Evolutionary conservation across 1,140 invertebrate genomes (phyloP).

Genomic region (Samia ricini): DNA sequence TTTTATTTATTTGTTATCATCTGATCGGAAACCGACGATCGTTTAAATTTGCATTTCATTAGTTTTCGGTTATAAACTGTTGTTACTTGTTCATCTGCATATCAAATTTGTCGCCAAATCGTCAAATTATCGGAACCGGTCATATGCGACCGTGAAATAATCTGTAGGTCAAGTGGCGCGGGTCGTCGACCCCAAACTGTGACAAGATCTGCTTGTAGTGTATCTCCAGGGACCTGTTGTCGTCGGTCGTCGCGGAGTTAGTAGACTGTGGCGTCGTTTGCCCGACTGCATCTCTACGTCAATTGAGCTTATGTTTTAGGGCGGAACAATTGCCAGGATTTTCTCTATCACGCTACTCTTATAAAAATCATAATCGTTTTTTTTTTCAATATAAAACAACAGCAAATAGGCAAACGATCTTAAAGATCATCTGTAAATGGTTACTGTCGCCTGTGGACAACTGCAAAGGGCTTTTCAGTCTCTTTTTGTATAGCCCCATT

Average conservation of each 20-base stretch:
- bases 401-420: no score
- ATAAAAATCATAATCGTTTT: no score
- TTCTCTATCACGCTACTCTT: not conserved
- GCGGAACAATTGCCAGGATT: slow-evolving; percentile 3
- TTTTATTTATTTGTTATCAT: not conserved
- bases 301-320: slow-evolving; percentile 6
- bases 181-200: slow-evolving; percentile 7
- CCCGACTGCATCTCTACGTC: not conserved
- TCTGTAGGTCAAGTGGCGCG: slow-evolving; percentile 1
- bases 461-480: no score
- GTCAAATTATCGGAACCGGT: not conserved
- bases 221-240: slow-evolving; percentile 3
- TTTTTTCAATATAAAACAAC: no score
- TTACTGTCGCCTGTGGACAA: no score
- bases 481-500: no score
- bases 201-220: slow-evolving; percentile 7
- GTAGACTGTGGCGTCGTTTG: slow-evolving; percentile 24
- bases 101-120: not conserved
- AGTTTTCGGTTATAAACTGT: not conserved
- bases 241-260: slow-evolving; percentile 17
- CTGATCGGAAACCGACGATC: not conserved
- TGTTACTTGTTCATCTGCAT: not conserved
- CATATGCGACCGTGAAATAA: slow-evolving; percentile 9
- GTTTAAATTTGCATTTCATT: not conserved
- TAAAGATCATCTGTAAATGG: no score